Percentiles rank a stretch among this genome's conserved stretches.
Conservation (phyloP, 92 coral and sea anemone genomes). For the Hydrozoanthus gracilis region DNA sequence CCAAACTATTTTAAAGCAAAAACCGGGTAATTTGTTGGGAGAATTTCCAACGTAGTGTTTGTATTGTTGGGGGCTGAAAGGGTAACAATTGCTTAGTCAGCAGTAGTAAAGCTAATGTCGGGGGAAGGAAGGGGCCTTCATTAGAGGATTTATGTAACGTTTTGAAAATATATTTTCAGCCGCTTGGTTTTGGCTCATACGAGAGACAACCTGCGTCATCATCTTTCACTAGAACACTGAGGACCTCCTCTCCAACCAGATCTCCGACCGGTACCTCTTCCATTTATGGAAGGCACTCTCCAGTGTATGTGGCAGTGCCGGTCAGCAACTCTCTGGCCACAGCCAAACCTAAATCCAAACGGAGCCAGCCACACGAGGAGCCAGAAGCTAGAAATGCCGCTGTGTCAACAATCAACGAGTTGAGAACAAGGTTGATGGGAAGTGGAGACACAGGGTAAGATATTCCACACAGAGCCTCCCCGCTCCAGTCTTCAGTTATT, state of each 20-base stretch:
- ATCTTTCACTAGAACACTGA: neutral
- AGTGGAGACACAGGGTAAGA: slow-evolving; percentile 60
- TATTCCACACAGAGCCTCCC: neutral
- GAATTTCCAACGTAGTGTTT: no score
- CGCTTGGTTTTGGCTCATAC: slow-evolving; percentile 10
- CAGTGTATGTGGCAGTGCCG: slow-evolving; percentile 76
- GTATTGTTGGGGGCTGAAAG: no score
- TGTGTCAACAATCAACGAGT: slow-evolving; percentile 57
- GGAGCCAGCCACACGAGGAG: slow-evolving; percentile 26
- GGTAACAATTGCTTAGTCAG: no score
- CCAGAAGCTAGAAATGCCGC: slow-evolving; percentile 29
- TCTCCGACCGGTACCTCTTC: slow-evolving; percentile 42
- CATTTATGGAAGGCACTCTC: slow-evolving; percentile 66
- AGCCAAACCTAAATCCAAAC: slow-evolving; percentile 42
- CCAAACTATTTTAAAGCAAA: no score
- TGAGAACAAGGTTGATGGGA: slow-evolving; percentile 60
- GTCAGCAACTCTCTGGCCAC: slow-evolving; percentile 61
- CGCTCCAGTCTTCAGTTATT: neutral
- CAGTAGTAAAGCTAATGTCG: no score
- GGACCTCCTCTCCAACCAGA: slow-evolving; percentile 30
- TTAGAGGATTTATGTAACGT: no score
- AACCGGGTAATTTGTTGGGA: no score
- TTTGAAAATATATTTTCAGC: neutral
- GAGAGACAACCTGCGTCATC: slow-evolving; percentile 5
- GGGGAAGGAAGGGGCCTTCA: no score